Evolutionary conservation across 2,888 invertebrate species (phyloP), one percentile per base, ranked within the genome.

Genomic region (Drosophila greeni): DNA sequence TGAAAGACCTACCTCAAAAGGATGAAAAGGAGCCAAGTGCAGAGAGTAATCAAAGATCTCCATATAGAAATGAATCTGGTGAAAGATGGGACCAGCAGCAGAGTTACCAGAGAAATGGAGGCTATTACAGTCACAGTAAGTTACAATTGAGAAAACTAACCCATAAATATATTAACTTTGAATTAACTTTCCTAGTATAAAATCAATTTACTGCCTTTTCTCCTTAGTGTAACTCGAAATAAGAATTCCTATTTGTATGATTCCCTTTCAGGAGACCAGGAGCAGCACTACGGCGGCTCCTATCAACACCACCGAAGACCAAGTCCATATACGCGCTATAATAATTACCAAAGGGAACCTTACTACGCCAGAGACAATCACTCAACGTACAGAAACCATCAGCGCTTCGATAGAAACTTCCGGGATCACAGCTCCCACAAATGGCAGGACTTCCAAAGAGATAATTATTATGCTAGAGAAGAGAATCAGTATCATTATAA

Each of bases 1-100:
- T 86, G 53, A 48, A 6, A 23, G 14, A 14, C 2, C 68, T 64
- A 1, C 1, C 16, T 7, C 7, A 16, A 3, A 23, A 14, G n/a
- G 9, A 4, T 5, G 11, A 53, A 8, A 4, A 6, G 12, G 8
- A 48, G 4, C 4, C 23, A 9, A 64, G 24, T 12, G 18, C 5
- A 40, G 34, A 14, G 14, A 34, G 29, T 4, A 62, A 5, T 8
- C 48, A 12, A 14, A 34, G 42, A 14, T 12, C 23, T 5, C 14
- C 29, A 16, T 7, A 18, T 37, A 29, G 36, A n/a, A 37, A 14
- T 2, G 24, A 48, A 14, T 18, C 29, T 33, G 2, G 12, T 9
- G 36, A 37, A 26, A 18, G 14, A n/a, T 29, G 16, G 3, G 33
- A 43, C 12, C 31, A 37, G n/a, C 23, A 23, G 16, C 1, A 16